Conservation (phyloP, 2,113 vertebrate species). For the Sapajus apella region DNA sequence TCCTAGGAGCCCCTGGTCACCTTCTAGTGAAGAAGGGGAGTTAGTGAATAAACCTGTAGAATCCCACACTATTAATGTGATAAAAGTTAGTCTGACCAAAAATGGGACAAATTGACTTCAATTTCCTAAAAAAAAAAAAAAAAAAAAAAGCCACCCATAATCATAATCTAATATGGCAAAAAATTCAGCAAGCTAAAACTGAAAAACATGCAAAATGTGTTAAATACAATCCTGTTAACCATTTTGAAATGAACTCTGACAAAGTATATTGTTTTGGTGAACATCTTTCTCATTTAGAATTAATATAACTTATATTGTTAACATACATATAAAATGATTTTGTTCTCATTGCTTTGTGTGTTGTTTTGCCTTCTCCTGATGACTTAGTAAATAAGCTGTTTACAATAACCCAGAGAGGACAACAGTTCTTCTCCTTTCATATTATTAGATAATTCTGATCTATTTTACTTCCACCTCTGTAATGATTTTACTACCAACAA, state of each 20-base stretch:
- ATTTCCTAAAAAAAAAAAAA: not conserved
- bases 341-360: not conserved
- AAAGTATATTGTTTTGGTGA: not conserved
- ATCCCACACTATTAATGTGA: not conserved
- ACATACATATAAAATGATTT: not conserved
- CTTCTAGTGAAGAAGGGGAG: not conserved
- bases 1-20: not conserved
- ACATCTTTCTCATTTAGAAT: not conserved
- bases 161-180: not conserved
- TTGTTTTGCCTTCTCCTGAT: not conserved
- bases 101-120: not conserved
- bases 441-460: not conserved
- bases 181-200: not conserved
- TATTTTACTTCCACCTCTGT: not conserved
- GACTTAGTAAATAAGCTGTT: not conserved
- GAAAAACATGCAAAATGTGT: not conserved
- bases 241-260: not conserved
- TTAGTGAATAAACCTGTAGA: not conserved
- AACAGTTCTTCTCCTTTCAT: not conserved
- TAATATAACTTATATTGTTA: not conserved
- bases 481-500: not conserved
- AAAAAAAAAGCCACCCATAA: not conserved
- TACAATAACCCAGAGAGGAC: not conserved
- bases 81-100: not conserved
- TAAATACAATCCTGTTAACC: not conserved